Evolutionary conservation across 2,797 vertebrate species (phyloP).

Genomic region (Carcharodon carcharias): DNA sequence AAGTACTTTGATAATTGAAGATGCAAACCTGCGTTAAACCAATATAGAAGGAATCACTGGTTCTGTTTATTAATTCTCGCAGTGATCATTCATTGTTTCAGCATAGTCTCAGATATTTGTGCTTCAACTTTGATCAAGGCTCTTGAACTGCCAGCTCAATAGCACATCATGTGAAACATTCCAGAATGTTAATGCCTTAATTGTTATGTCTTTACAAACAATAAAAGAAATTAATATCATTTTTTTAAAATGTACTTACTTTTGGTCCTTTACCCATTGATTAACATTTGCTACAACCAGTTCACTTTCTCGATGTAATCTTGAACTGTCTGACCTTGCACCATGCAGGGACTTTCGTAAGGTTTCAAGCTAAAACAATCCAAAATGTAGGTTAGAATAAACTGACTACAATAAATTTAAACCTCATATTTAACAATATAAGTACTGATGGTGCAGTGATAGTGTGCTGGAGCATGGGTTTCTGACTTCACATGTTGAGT

Average conservation of each 20-base stretch:
- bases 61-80: background rate
- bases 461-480: background rate
- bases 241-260: conserved; percentile 49
- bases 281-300: conserved; percentile 60
- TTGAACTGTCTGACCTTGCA: conserved; percentile 47
- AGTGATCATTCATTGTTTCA: background rate
- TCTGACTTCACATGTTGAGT: background rate
- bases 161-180: background rate
- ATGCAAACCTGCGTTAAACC: background rate
- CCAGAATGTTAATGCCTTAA: background rate
- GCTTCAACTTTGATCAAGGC: background rate
- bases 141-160: background rate
- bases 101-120: background rate
- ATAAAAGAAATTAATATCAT: background rate
- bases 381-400: conserved; percentile 22
- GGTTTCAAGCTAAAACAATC: conserved; percentile 46
- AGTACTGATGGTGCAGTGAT: background rate
- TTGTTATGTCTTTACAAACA: background rate
- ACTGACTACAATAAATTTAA: background rate
- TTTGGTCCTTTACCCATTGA: conserved; percentile 58
- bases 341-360: conserved; percentile 46
- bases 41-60: background rate
- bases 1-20: conserved; percentile 19
- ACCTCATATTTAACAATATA: background rate
- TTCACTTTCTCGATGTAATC: conserved; percentile 53